Evolutionary conservation across 2,888 invertebrate species (phyloP).

Genomic region (Drosophila kanekoi): DNA sequence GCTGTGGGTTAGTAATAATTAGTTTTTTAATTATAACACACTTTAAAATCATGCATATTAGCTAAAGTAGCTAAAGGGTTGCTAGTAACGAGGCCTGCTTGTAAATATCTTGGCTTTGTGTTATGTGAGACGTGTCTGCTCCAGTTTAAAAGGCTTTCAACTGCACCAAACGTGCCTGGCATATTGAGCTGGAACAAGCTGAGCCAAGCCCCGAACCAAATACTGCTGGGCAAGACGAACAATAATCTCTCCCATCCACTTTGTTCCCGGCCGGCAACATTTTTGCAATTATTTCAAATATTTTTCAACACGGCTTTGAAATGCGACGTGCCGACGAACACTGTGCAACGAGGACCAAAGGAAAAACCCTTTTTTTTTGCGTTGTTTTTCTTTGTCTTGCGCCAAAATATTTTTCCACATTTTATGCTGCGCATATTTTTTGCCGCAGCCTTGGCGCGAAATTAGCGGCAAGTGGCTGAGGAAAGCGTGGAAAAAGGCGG

Average conservation of each 20-base stretch:
- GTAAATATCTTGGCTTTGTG: constrained; percentile 29
- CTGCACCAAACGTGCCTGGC: constrained; percentile 55
- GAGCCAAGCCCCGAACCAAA: neutral
- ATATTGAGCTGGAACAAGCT: constrained; percentile 32
- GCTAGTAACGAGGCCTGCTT: neutral
- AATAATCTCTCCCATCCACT: constrained; percentile 22
- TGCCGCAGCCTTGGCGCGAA: constrained; percentile 68
- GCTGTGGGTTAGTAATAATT: neutral
- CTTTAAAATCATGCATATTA: no score
- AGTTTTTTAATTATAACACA: neutral
- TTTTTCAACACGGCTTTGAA: constrained; percentile 78
- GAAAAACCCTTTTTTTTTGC: constrained; percentile 52
- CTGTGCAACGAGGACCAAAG: constrained; percentile 2
- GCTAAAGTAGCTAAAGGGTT: neutral
- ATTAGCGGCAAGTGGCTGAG: constrained; percentile 70
- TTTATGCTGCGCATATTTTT: constrained; percentile 76
- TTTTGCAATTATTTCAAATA: constrained; percentile 80
- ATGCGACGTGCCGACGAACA: constrained; percentile 69
- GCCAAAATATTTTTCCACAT: constrained; percentile 80
- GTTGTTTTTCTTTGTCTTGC: constrained; percentile 49
- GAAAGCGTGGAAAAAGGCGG: constrained; percentile 44
- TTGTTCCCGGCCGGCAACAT: constrained; percentile 51
- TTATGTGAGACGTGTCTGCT: constrained; percentile 43
- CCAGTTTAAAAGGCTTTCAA: constrained; percentile 32
- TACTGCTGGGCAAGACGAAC: constrained; percentile 5